A percentile compares a stretch with the other conserved stretches of the same genome.
Conservation (phyloP, 2,113 vertebrate species). For the Pimephales promelas region DNA sequence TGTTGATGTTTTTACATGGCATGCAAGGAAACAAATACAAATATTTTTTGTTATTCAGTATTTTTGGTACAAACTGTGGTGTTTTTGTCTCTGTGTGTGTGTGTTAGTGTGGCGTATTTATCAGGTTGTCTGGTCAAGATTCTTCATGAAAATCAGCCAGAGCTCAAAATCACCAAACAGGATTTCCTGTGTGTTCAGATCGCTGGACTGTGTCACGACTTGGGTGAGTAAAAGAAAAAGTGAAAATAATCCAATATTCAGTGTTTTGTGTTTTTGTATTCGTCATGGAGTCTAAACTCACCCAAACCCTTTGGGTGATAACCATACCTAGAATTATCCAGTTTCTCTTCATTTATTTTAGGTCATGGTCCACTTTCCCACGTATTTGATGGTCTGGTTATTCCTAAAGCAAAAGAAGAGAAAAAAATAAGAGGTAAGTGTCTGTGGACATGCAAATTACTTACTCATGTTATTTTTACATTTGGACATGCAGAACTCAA, state of each 20-base stretch:
- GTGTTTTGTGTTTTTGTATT: too few relatives aligned
- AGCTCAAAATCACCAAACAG: constrained; percentile 80
- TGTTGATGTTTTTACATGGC: too few relatives aligned
- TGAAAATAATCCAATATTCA: too few relatives aligned
- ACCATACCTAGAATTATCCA: too few relatives aligned
- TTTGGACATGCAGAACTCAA: too few relatives aligned
- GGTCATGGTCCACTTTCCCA: constrained; percentile 6
- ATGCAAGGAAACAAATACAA: too few relatives aligned
- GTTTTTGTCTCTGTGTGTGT: neutral
- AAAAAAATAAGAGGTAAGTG: neutral
- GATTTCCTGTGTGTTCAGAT: constrained; percentile 95
- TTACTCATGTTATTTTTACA: neutral
- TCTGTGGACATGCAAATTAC: neutral
- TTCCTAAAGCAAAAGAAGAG: neutral
- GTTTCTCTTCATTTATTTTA: too few relatives aligned
- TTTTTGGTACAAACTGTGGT: too few relatives aligned
- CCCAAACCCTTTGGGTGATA: too few relatives aligned
- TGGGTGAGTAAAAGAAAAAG: constrained; percentile 81
- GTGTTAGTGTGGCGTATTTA: constrained; percentile 80
- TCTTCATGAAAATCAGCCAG: constrained; percentile 85
- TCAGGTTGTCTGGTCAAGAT: constrained; percentile 81
- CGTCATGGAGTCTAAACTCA: too few relatives aligned
- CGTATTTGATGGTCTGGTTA: neutral
- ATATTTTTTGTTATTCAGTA: too few relatives aligned
- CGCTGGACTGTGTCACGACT: constrained; percentile 93